Conservation (phyloP, 2,113 vertebrate genomes). For the Pangasianodon hypophthalmus region DNA sequence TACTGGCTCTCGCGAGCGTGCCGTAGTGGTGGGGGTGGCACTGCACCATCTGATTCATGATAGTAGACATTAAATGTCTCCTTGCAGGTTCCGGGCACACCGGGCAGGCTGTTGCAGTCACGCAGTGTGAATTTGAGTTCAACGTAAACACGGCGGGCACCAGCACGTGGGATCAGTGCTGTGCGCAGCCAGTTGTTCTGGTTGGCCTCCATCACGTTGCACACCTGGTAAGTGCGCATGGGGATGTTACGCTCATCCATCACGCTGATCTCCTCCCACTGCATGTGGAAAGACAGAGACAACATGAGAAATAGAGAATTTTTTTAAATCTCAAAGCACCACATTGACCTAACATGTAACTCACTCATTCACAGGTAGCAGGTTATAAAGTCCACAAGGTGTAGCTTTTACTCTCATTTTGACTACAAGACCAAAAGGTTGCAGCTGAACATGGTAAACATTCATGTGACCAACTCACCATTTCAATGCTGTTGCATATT, state of each 20-base stretch:
- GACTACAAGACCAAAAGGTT: not conserved
- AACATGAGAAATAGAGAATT: not conserved
- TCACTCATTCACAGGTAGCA: not conserved
- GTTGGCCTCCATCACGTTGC: slow-evolving; percentile 97
- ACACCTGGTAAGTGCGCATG: slow-evolving; percentile 83
- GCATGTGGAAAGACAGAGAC: slow-evolving; percentile 12
- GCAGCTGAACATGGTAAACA: not conserved
- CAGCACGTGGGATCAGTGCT: slow-evolving; percentile 89
- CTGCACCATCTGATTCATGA: slow-evolving; percentile 88
- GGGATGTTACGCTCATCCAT: slow-evolving; percentile 69
- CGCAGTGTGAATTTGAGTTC: slow-evolving; percentile 98
- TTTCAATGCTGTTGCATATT: not conserved
- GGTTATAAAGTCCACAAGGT: not conserved
- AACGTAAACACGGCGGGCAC: slow-evolving; percentile 91
- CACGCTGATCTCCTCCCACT: slow-evolving; percentile 73
- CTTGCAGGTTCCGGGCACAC: slow-evolving; percentile 95
- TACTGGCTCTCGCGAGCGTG: slow-evolving; percentile 73
- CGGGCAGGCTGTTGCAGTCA: slow-evolving; percentile 97
- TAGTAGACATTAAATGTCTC: slow-evolving; percentile 99
- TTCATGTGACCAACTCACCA: not conserved
- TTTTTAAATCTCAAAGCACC: not conserved
- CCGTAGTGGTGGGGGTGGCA: slow-evolving; percentile 73
- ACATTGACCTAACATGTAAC: not conserved
- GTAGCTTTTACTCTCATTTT: not conserved
- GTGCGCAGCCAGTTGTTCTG: slow-evolving; percentile 99